Evolutionary conservation across 1,140 invertebrate genomes (phyloP).

Genomic region (Nasonia giraulti): DNA sequence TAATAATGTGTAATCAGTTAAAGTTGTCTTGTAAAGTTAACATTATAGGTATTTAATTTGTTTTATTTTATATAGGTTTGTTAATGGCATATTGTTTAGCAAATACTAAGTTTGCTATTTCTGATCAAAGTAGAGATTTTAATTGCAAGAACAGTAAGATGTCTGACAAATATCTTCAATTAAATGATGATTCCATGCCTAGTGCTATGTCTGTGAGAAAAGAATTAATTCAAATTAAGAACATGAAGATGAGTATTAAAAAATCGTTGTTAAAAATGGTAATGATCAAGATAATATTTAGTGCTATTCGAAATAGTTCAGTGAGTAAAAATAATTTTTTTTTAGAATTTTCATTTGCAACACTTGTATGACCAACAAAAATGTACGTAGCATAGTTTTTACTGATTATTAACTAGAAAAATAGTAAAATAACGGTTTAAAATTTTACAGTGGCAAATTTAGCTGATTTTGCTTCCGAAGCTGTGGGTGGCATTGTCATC

Average conservation of each 20-base stretch:
- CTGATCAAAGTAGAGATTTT: not conserved
- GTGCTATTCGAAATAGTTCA: not conserved
- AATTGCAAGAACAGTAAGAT: conserved; percentile 7
- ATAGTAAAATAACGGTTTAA: conserved; percentile 12
- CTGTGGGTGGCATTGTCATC: conserved; percentile 61
- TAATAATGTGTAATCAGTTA: conserved; percentile 18
- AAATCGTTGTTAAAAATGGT: conserved; percentile 42
- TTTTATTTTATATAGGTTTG: conserved; percentile 45
- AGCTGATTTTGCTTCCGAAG: conserved; percentile 66
- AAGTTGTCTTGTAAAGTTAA: not conserved
- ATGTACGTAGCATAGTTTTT: not conserved
- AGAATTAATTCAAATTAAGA: conserved; percentile 54
- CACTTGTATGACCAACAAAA: conserved; percentile 39
- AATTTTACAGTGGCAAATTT: conserved; percentile 53
- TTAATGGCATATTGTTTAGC: conserved; percentile 39
- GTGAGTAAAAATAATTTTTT: conserved; percentile 8
- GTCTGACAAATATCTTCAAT: conserved; percentile 39
- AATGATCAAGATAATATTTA: conserved; percentile 25
- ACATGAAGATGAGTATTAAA: conserved; percentile 55
- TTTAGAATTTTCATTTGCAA: conserved; percentile 51
- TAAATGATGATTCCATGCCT: conserved; percentile 19
- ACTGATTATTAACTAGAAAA: not conserved
- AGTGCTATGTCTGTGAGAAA: conserved; percentile 39
- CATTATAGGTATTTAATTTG: not conserved
- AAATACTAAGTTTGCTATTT: conserved; percentile 3